Conservation (phyloP, 2,113 vertebrate genomes). For the Odocoileus hemionus region DNA sequence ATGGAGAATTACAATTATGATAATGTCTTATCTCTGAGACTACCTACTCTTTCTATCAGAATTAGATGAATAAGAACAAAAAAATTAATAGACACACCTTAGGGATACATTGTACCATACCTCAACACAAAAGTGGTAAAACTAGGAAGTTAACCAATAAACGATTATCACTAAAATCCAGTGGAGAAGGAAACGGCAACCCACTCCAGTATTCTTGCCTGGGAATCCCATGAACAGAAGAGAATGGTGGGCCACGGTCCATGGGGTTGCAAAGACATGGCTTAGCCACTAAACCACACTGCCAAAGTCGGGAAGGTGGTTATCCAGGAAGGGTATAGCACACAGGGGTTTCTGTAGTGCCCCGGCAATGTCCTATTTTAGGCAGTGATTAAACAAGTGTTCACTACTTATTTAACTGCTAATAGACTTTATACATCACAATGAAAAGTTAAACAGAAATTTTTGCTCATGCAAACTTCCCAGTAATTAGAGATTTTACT, state of each 20-base stretch:
- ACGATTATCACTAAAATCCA: not conserved
- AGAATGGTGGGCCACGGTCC: not conserved
- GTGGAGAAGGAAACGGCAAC: not conserved
- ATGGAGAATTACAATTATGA: not conserved
- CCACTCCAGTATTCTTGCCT: not conserved
- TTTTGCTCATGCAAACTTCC: not conserved
- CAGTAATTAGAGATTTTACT: not conserved
- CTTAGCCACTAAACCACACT: not conserved
- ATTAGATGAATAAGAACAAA: not conserved
- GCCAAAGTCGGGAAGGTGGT: not conserved
- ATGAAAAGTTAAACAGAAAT: not conserved
- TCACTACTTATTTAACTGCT: not conserved
- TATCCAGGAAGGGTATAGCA: not conserved
- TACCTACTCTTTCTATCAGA: not conserved
- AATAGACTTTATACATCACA: not conserved
- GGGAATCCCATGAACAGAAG: not conserved
- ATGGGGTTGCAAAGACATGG: not conserved
- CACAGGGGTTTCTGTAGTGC: fast-evolving
- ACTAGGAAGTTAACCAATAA: not conserved
- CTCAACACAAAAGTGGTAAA: not conserved
- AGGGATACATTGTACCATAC: not conserved
- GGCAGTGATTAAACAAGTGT: not conserved
- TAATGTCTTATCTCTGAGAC: not conserved
- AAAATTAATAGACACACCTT: not conserved
- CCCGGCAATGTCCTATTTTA: not conserved